Evolutionary conservation across 2,113 vertebrate genomes (phyloP).

Genomic region (Lamprotornis superbus): DNA sequence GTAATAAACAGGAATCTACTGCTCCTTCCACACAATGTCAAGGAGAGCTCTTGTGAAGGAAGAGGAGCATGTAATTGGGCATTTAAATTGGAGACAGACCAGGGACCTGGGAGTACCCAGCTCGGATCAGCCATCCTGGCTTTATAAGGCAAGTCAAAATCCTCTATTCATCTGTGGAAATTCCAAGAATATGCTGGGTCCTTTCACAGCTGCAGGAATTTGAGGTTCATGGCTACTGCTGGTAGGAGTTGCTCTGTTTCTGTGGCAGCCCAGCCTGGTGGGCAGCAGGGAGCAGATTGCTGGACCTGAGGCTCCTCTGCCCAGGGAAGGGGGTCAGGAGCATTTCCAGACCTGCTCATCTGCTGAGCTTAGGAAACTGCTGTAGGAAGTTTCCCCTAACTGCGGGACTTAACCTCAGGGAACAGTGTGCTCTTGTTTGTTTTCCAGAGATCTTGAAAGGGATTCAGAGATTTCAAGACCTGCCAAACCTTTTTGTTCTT

Average conservation of each 20-base stretch:
- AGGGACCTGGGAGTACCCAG: background rate
- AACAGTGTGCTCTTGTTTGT: background rate
- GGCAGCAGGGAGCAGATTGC: background rate
- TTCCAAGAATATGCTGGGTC: background rate
- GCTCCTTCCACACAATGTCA: background rate
- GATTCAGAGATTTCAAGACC: background rate
- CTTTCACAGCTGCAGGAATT: background rate
- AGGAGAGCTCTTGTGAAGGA: background rate
- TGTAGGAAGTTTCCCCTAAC: background rate
- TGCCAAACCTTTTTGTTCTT: background rate
- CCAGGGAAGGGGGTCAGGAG: background rate
- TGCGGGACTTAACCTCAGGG: background rate
- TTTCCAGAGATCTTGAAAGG: background rate
- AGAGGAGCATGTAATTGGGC: background rate
- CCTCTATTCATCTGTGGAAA: background rate
- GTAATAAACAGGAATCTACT: background rate
- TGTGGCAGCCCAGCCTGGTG: background rate
- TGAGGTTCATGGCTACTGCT: background rate
- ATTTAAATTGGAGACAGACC: background rate
- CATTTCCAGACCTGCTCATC: background rate
- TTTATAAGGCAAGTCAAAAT: background rate
- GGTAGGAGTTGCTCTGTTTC: background rate
- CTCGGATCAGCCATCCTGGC: background rate
- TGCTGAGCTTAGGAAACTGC: background rate
- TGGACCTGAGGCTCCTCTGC: background rate